These are phyloP conservation scores for Holotrichia oblita DNA, from an alignment of 1,140 invertebrate species.

Conservation along the genomic window DNA sequence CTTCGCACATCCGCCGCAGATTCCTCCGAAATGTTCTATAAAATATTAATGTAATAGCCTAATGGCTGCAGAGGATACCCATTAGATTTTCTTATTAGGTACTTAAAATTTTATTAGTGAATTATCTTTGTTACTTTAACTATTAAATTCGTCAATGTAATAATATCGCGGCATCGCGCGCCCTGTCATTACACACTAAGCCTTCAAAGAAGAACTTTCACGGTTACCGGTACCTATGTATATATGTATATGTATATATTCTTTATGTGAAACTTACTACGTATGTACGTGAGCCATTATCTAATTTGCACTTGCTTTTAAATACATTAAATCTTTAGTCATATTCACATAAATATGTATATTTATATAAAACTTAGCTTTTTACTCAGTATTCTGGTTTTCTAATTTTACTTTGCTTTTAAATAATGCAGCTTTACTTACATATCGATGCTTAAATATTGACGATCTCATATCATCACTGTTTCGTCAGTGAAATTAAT, in stretches of 20 bases:
- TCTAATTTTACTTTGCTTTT: too few species aligned
- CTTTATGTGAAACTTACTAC: constrained; percentile 7
- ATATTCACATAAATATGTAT: too few species aligned
- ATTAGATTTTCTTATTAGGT: constrained; percentile 10
- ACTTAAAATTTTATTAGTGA: constrained; percentile 20
- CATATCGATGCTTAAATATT: background rate
- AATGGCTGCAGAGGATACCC: background rate
- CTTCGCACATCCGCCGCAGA: too few species aligned
- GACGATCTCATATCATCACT: background rate
- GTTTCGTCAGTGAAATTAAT: background rate
- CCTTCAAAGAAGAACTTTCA: constrained; percentile 24
- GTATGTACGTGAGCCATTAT: constrained; percentile 17
- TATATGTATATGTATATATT: background rate
- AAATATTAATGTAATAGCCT: background rate
- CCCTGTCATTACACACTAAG: background rate
- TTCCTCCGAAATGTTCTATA: too few species aligned
- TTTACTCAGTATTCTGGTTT: too few species aligned
- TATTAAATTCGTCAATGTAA: constrained; percentile 16
- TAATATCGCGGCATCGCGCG: background rate
- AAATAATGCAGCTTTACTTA: too few species aligned
- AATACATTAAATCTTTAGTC: background rate
- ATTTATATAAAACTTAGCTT: too few species aligned
- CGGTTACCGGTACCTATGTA: background rate
- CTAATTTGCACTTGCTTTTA: background rate
- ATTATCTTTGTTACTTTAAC: constrained; percentile 25